Conservation (phyloP, 2,797 vertebrate genomes). For the Hyperoplus lanceolatus region DNA sequence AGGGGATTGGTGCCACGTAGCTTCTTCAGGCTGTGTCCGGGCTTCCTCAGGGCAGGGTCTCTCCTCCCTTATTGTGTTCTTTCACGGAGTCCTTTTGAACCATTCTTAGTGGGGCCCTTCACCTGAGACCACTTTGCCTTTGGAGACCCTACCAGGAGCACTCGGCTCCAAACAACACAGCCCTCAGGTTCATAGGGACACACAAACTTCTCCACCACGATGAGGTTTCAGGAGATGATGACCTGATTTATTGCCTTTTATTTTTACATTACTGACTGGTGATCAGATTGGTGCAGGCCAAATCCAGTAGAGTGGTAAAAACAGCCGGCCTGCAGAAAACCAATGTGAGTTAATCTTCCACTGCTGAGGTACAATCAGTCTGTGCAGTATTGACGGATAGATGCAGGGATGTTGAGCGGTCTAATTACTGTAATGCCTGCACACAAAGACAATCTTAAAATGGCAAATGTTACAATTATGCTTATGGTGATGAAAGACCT, state of each 20-base stretch:
- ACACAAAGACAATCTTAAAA: neutral
- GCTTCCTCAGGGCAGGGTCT: no score
- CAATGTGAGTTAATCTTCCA: conserved; percentile 66
- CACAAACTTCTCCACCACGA: no score
- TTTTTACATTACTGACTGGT: conserved; percentile 29
- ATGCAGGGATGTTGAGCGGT: conserved; percentile 11
- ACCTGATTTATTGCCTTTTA: conserved; percentile 25
- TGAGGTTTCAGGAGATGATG: neutral
- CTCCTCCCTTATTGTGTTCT: no score
- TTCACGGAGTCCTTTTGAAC: no score
- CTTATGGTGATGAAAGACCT: neutral
- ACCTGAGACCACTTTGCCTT: no score
- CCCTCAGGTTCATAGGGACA: no score
- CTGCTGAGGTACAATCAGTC: conserved; percentile 20
- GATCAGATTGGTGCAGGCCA: conserved; percentile 26
- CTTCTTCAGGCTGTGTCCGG: no score
- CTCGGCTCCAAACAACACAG: no score
- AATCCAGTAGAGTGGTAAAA: conserved; percentile 28
- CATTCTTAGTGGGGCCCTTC: no score
- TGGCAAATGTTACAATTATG: neutral
- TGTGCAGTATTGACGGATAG: conserved; percentile 2
- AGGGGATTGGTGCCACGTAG: no score
- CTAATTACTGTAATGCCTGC: conserved; percentile 4
- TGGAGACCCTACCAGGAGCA: no score
- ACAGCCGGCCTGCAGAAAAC: conserved; percentile 20